Evolutionary conservation across 1,140 invertebrate genomes (phyloP).

Genomic region (Agrypnia vestita): DNA sequence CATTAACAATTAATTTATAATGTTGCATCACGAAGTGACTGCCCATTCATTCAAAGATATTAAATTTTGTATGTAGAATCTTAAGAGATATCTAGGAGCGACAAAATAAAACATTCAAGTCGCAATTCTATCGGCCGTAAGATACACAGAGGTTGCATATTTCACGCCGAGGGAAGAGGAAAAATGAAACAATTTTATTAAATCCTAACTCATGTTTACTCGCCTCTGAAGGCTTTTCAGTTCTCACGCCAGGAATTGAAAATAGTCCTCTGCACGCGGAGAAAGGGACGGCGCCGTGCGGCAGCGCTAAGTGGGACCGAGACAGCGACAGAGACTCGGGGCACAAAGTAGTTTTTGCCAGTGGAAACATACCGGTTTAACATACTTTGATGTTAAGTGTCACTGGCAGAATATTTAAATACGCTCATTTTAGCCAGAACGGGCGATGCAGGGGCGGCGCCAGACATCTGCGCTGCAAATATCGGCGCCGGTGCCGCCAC

Average conservation of each 20-base stretch:
- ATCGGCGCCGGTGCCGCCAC: background rate
- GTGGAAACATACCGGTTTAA: conserved; percentile 49
- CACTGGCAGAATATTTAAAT: conserved; percentile 58
- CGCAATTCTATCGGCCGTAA: too few species aligned
- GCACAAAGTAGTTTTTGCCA: conserved; percentile 44
- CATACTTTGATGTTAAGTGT: conserved; percentile 56
- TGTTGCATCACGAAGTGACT: too few species aligned
- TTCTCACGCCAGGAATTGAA: conserved; percentile 55
- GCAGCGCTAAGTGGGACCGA: background rate
- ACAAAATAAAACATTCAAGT: too few species aligned
- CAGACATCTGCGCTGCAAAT: background rate
- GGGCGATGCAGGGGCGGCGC: background rate
- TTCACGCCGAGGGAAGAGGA: background rate
- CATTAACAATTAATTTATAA: too few species aligned
- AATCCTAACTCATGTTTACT: conserved; percentile 56
- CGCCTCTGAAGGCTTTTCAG: conserved; percentile 48
- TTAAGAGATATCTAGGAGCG: too few species aligned
- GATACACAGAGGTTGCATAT: too few species aligned
- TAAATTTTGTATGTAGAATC: too few species aligned
- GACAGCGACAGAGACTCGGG: background rate
- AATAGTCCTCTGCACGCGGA: conserved; percentile 10
- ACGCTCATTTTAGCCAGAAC: conserved; percentile 44
- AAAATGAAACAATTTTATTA: conserved; percentile 58
- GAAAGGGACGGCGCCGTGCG: background rate
- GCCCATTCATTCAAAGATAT: too few species aligned